These are phyloP conservation scores for Phymastichus coffea DNA, from an alignment of 1,140 invertebrate species.

Conservation along the genomic window DNA sequence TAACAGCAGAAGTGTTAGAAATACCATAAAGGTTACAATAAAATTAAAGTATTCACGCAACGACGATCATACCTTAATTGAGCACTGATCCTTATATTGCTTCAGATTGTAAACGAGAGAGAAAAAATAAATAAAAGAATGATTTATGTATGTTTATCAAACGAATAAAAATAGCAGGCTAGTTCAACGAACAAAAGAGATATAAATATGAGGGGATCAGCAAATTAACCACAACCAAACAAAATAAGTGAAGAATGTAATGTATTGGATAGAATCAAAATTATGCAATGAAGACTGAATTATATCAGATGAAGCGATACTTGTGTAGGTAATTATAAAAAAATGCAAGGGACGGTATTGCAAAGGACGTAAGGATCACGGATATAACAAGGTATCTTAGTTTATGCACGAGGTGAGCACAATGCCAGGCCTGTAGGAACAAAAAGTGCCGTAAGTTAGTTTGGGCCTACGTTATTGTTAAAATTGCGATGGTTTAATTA, in stretches of 20 bases:
- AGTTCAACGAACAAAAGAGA: no score
- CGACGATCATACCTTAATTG: constrained; percentile 43
- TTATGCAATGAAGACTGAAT: constrained; percentile 9
- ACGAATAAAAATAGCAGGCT: constrained; percentile 34
- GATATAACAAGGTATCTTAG: constrained; percentile 48
- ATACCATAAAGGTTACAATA: no score
- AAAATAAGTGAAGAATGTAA: constrained; percentile 16
- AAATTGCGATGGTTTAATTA: constrained; percentile 1
- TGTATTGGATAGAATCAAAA: constrained; percentile 19
- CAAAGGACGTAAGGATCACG: constrained; percentile 37
- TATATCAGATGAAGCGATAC: constrained; percentile 48
- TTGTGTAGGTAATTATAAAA: constrained; percentile 40
- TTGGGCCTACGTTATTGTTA: constrained; percentile 24
- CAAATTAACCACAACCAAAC: no score
- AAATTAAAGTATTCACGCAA: no score
- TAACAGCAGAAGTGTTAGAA: no score
- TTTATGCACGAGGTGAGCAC: constrained; percentile 47
- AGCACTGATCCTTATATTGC: constrained; percentile 46
- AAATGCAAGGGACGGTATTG: constrained; percentile 38
- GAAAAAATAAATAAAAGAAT: constrained; percentile 31
- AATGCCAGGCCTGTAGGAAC: constrained; percentile 53
- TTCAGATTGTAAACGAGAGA: constrained; percentile 42
- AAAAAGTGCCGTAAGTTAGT: constrained; percentile 43
- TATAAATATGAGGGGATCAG: no score
- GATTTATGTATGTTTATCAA: constrained; percentile 9